Base-by-base conservation (phyloP, 2,113 vertebrate species). In the Hippoglossus stenolepis region DNA sequence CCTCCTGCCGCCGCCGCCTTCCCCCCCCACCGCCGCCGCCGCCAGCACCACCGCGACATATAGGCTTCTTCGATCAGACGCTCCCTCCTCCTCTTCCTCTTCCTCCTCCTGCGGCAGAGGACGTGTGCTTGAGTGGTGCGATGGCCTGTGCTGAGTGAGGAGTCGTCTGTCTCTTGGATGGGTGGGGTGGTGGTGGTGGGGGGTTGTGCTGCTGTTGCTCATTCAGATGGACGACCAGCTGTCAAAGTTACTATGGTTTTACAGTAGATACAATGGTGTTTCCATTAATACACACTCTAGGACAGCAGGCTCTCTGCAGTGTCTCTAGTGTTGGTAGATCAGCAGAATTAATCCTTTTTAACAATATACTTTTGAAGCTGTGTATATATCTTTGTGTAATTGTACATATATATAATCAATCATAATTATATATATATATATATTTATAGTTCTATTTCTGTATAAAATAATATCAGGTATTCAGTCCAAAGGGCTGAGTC, bases 241-340 rank as follows among this genome's bases (percentile, higher is more conserved):
- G 94, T 94, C 91, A 85, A 95, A 92, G 95, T 93, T 95, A 94
- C 90, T 92, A 95, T 95, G 95, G 93, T 94, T 96, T 91, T 91
- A 94, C 93, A 93, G 91, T 92, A 94, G 91, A 96, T 96, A 96
- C 95, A 94, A 93, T 73, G 85, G 90, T 87, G 89, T 85, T 88
- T 91, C 95, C 95, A 93, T 95, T 94, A 95, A 96, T 89, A 94
- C 90, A 92, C 89, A 93, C 86, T 95, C 94, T 94, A 94, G 94
- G 94, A 96, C 95, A 95, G 96, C 96, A 96, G 96, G 96, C 95
- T 96, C 77, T 89, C 90, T 86, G 88, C 88, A 35, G 56, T 65
- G 79, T 88, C 90, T 91, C 95, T 94, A 94, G 95, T 60, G 75
- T 93, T 93, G 95, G 95, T 95, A 95, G 92, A 93, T 91, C 89